phyloP scores from a whole-genome alignment of 1,140 invertebrate genomes.

The Venustaconcha ellipsiformis region DNA sequence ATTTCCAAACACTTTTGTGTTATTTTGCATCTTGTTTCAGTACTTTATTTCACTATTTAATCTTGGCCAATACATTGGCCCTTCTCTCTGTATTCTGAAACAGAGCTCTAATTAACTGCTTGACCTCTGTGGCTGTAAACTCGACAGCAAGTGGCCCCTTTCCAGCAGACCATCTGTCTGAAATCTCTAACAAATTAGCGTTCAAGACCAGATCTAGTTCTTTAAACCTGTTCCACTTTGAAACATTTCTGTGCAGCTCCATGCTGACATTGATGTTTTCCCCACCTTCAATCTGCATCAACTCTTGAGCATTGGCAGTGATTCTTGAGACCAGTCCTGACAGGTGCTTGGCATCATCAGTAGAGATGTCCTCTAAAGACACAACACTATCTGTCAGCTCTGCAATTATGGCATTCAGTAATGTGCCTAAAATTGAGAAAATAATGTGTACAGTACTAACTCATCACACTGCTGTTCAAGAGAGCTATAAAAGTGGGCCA shows the following conservation, averaged over 20 bases:
- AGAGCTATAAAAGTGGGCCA: too few species aligned
- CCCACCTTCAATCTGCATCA: conserved; percentile 72
- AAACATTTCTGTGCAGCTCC: conserved; percentile 62
- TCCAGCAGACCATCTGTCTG: conserved; percentile 91
- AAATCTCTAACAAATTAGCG: conserved; percentile 86
- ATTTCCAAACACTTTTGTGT: too few species aligned
- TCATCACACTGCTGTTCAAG: neutral
- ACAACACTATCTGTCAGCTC: conserved; percentile 75
- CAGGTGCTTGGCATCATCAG: conserved; percentile 74
- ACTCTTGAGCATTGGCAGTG: conserved; percentile 71
- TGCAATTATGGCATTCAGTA: conserved; percentile 76
- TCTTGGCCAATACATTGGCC: conserved; percentile 79
- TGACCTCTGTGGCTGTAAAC: conserved; percentile 86
- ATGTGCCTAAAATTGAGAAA: conserved; percentile 65
- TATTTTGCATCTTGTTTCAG: neutral
- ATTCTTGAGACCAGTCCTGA: conserved; percentile 73
- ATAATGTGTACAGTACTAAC: neutral
- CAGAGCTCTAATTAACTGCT: conserved; percentile 88
- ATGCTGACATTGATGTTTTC: conserved; percentile 34
- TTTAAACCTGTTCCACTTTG: conserved; percentile 85
- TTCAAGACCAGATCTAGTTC: conserved; percentile 86
- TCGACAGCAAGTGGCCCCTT: conserved; percentile 88
- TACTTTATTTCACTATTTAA: conserved; percentile 60
- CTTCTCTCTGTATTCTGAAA: conserved; percentile 96
- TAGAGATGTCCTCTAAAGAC: conserved; percentile 78